Evolutionary conservation across 1,140 invertebrate species (phyloP).

Genomic region (Gonatopus flavifemur): DNA sequence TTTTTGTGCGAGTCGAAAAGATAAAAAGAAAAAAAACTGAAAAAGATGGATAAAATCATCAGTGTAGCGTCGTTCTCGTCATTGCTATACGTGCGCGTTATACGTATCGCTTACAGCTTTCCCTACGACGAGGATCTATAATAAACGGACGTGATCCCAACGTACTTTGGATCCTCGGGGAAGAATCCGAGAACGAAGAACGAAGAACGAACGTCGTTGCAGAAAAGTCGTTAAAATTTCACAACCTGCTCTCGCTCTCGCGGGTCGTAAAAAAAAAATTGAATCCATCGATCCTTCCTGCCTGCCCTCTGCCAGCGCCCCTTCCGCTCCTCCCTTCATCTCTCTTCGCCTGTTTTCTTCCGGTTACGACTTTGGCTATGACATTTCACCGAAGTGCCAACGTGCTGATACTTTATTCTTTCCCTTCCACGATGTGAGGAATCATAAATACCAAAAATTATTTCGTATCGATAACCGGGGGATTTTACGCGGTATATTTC

Average conservation of each 20-base stretch:
- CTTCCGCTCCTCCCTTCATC: not conserved
- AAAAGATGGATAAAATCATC: too few species aligned
- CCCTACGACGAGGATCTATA: constrained; percentile 18
- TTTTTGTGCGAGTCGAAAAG: too few species aligned
- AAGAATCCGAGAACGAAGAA: constrained; percentile 15
- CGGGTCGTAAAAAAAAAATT: constrained; percentile 43
- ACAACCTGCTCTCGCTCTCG: constrained; percentile 23
- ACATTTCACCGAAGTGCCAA: constrained; percentile 7
- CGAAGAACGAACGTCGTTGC: constrained; percentile 18
- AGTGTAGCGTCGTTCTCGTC: too few species aligned
- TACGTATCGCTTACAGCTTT: too few species aligned
- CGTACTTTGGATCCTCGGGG: constrained; percentile 17
- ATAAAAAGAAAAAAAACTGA: too few species aligned
- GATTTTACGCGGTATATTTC: too few species aligned
- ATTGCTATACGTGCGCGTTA: too few species aligned
- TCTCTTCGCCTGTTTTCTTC: not conserved
- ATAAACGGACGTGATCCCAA: constrained; percentile 30
- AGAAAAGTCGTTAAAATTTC: constrained; percentile 38
- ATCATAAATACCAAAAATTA: too few species aligned
- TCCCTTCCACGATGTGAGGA: too few species aligned
- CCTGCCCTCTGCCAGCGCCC: not conserved
- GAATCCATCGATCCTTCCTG: constrained; percentile 39
- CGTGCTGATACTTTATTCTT: too few species aligned
- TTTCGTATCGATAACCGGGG: too few species aligned
- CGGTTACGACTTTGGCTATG: constrained; percentile 15